phyloP scores from a whole-genome alignment of 2,888 invertebrate species.

The Harpalus rubripes region DNA sequence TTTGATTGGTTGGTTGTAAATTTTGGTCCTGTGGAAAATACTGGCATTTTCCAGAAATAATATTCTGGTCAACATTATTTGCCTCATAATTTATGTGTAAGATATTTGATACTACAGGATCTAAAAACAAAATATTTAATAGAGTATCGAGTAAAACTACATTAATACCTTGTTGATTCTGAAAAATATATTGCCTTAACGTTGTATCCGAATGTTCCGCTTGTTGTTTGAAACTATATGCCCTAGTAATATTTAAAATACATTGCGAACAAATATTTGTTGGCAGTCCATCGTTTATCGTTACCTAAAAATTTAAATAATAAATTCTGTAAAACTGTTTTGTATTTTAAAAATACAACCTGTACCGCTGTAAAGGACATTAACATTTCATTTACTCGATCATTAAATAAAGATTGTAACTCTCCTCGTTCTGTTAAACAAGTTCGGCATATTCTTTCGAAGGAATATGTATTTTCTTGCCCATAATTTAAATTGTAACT shows the following conservation, averaged over 20 bases:
- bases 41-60: constrained; percentile 1
- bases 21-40: constrained; percentile 6
- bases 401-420: constrained; percentile 72
- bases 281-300: constrained; percentile 69
- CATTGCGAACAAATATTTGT: constrained; percentile 69
- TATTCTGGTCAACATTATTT: constrained; percentile 10
- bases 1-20: constrained; percentile 3
- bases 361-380: constrained; percentile 71
- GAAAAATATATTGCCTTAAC: constrained; percentile 67
- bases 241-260: constrained; percentile 68
- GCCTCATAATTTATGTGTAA: constrained; percentile 33
- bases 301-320: constrained; percentile 66
- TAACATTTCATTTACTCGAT: constrained; percentile 73
- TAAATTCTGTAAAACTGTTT: constrained; percentile 1
- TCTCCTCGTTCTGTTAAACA: constrained; percentile 72
- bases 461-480: constrained; percentile 39
- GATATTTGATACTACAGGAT: constrained; percentile 52
- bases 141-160: not conserved
- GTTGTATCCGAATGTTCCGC: constrained; percentile 69
- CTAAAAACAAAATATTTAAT: constrained; percentile 1
- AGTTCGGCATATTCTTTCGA: constrained; percentile 72
- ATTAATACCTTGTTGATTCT: constrained; percentile 43
- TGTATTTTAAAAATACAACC: constrained; percentile 67
- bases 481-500: constrained; percentile 48
- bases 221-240: constrained; percentile 70